Evolutionary conservation across 2,888 invertebrate species (phyloP), one percentile per base, ranked within the genome.

Genomic region (Synanthedon myopaeformis): DNA sequence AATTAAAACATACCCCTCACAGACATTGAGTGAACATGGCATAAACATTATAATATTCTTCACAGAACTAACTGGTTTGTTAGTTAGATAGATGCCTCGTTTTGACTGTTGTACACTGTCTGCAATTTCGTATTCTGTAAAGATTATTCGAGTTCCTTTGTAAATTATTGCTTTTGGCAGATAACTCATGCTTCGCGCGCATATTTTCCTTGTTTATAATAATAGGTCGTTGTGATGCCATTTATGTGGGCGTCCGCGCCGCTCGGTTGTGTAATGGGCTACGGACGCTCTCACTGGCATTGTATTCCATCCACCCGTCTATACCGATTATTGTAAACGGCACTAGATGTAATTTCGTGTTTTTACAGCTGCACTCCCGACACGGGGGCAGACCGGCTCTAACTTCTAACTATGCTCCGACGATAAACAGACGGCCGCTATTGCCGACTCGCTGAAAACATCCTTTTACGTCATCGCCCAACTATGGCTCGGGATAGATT

Each of bases 381-480:
- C 74, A 73, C 74, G 78, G 79, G 71, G 76, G 63, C 71, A 72
- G 76, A 68, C 74, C 74, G 71, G 72, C 69, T 75, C 70, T 77
- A 79, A 80, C 72, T n/a, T 82, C 73, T 80, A 78, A 80, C 82
- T 81, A 79, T 74, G 73, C 64, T 69, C 70, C 67, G 84, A 87
- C 84, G 82, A 82, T 84, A 86, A 86, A 83, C 86, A 87, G 86
- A 82, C 83, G 76, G 76, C 76, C 72, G 70, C 74, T 67, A 75
- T 77, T 80, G 74, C 84, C 75, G 79, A 74, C 74, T 72, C 73
- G 84, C 79, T 82, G 84, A 85, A 86, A 85, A 86, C 86, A 86
- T 86, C 86, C 86, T 87, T 86, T 86, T 86, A 85, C 86, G 85
- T 86, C 85, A 87, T 82, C 84, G 14, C 45, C 13, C 45, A 45